Base-by-base conservation (phyloP, 64 coral and sea anemone species). In the Exaiptasia diaphana region DNA sequence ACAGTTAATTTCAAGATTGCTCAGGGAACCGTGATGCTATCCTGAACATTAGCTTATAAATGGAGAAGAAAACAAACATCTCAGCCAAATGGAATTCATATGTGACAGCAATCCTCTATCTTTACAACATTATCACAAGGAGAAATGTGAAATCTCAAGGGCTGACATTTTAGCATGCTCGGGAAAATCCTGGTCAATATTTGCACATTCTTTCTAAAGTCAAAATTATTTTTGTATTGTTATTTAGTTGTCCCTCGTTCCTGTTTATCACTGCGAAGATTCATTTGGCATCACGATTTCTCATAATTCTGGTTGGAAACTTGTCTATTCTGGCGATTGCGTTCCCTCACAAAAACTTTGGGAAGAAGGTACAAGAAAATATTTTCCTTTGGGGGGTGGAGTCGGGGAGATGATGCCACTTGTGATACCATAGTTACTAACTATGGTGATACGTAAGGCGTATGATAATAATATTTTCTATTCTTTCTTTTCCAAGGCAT, bases 271-370 rank as follows among this genome's bases (percentile, higher is more conserved):
- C 74, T 50, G 41, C 14, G 10, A 49, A 11, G 74, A 77, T n/a
- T 50, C 41, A n/a, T 30, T 52, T 53, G 74, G 74, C 29, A 77
- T 77, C 50, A 22, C 54, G 3, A 31, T 77, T 41, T 38, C 45
- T 52, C 74, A 77, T 30, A 24, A 42, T 11, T 77, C 74, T 17
- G 74, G 74, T 11, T 77, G 74, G 74, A 77, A 77, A 30, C 74
- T 77, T 25, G 74, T 77, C 24, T 77, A 77, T 56, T 77, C 74
- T 33, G 74, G 74, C 20, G 74, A 77, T 33, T 77, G 74, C 34
- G 44, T 57, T 13, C 74, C 74, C 12, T 77, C 74, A 30, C 15
- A 57, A 24, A 54, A 77, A 24, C 74, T 77, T 30, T 23, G 49
- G 10, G 54, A 38, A 20, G 49, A 77, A 77, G 74, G 74, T 52